Evolutionary conservation across 2,797 vertebrate species (phyloP).

Genomic region (Sebastes reedi): DNA sequence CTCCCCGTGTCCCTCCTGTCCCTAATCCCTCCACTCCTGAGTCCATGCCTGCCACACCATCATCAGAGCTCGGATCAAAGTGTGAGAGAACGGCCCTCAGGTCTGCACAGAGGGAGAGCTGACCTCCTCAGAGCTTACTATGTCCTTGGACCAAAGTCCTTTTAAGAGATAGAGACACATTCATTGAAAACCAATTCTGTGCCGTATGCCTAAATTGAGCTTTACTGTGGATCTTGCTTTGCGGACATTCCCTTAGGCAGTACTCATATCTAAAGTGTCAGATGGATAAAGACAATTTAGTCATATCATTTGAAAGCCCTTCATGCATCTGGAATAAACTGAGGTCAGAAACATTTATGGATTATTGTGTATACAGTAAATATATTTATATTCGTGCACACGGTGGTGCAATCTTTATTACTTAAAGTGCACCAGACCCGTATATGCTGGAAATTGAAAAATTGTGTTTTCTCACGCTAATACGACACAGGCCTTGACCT

Average conservation of each 20-base stretch:
- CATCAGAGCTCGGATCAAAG: slow-evolving; percentile 75
- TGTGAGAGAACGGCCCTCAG: slow-evolving; percentile 61
- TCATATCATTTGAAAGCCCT: slow-evolving; percentile 29
- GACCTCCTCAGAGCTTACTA: slow-evolving; percentile 71
- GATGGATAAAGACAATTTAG: slow-evolving; percentile 31
- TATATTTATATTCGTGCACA: slow-evolving; percentile 42
- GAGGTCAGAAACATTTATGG: not conserved
- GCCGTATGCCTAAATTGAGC: slow-evolving; percentile 45
- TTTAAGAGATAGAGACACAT: slow-evolving; percentile 49
- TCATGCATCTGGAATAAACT: slow-evolving; percentile 16
- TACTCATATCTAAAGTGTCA: slow-evolving; percentile 27
- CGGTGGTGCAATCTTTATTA: slow-evolving; percentile 47
- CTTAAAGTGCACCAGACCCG: slow-evolving; percentile 55
- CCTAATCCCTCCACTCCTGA: slow-evolving; percentile 78
- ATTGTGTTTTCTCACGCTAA: slow-evolving; percentile 83
- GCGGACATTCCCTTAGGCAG: slow-evolving; percentile 44
- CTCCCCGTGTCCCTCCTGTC: slow-evolving; percentile 61
- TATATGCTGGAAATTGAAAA: slow-evolving; percentile 75
- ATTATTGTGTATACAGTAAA: slow-evolving; percentile 13
- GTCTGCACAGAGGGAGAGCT: slow-evolving; percentile 63
- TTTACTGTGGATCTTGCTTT: slow-evolving; percentile 58
- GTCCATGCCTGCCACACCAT: slow-evolving; percentile 53
- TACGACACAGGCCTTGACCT: slow-evolving; percentile 81
- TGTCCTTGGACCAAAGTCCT: slow-evolving; percentile 78
- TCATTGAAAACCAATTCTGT: slow-evolving; percentile 54